phyloP scores from a whole-genome alignment of 2,113 vertebrate genomes.

The Mellivora capensis region DNA sequence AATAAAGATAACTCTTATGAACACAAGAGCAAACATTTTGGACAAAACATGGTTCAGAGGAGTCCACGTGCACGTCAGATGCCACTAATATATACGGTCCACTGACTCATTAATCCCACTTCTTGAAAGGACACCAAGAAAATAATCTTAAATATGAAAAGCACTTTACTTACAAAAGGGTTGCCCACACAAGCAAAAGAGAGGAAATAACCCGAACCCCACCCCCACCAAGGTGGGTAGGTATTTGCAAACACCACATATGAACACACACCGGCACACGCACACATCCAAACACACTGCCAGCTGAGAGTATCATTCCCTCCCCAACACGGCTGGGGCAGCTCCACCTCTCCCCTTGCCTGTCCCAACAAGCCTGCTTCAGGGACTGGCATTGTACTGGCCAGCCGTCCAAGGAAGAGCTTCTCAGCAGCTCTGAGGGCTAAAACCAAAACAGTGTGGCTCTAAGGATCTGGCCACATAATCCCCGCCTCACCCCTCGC shows the following conservation, averaged over 20 bases:
- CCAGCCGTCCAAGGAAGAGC: neutral
- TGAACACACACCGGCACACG: constrained; percentile 34
- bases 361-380: neutral
- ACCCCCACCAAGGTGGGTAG: neutral
- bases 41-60: constrained; percentile 9
- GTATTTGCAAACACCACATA: constrained; percentile 40
- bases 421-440: neutral
- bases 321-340: neutral
- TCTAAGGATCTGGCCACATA: neutral
- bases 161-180: neutral
- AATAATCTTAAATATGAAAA: constrained; percentile 24
- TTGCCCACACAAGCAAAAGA: neutral
- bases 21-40: constrained; percentile 3
- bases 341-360: neutral
- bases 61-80: neutral
- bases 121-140: neutral
- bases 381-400: neutral
- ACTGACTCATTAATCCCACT: neutral
- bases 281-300: neutral
- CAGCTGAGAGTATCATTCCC: neutral
- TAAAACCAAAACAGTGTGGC: neutral
- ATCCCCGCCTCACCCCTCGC: neutral
- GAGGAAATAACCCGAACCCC: neutral
- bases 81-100: neutral
- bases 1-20: constrained; percentile 13